phyloP scores from a whole-genome alignment of 2,113 vertebrate species.

The Drymodes brunneopygia region DNA sequence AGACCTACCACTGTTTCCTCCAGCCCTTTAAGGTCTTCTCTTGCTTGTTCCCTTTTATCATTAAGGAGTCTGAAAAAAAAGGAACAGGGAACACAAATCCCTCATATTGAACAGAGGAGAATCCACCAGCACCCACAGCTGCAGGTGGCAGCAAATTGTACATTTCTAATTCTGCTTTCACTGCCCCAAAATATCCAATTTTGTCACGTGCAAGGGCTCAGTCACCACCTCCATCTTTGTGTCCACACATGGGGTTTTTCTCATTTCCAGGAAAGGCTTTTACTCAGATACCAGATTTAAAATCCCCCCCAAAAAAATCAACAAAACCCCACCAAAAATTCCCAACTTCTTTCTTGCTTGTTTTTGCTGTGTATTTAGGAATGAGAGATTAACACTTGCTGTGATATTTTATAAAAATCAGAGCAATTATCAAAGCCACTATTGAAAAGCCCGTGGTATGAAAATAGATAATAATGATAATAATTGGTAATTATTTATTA shows the following conservation, averaged over 20 bases:
- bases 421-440: background rate
- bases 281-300: background rate
- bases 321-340: background rate
- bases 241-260: background rate
- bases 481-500: background rate
- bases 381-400: background rate
- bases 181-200: background rate
- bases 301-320: too few species aligned
- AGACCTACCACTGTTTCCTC: conserved; percentile 93
- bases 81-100: background rate
- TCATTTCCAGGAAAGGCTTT: background rate
- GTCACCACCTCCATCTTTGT: background rate
- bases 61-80: conserved; percentile 80
- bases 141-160: background rate
- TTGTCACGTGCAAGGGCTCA: background rate
- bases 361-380: background rate
- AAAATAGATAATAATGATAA: background rate
- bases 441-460: background rate
- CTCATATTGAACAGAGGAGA: background rate
- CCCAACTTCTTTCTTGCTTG: background rate
- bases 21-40: conserved; percentile 91
- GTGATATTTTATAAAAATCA: background rate
- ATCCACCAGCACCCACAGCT: background rate
- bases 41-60: conserved; percentile 90
- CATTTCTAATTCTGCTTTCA: background rate